Evolutionary conservation across 2,797 vertebrate genomes (phyloP), one percentile per base, ranked within the genome.

Genomic region (Nannoperca obscura): DNA sequence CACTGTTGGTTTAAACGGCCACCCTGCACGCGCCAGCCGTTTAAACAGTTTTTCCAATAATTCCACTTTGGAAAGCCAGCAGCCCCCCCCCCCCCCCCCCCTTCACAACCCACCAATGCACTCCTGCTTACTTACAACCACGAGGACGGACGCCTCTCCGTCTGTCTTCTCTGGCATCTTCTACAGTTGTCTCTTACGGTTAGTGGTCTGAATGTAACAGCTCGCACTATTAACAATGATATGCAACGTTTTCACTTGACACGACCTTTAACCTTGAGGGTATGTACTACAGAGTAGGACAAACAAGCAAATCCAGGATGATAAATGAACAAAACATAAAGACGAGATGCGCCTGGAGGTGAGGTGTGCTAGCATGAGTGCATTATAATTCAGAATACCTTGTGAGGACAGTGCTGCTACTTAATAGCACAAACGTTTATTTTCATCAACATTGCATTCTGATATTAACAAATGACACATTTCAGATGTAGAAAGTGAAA

Each of bases 1-100:
- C 95, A 0, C 76, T 95, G 83, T 92, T 94, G 3, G 73, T 77
- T 32, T 96, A 88, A 92, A 50, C 7, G 62, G 63, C 76, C 10
- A 0, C 0, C 50, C 73, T 80, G 70, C 83, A 88, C 85, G 79
- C 5, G 40, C 69, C 84, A 44, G 30, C 79, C 50, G 57, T 22
- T 85, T 87, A 86, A 75, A 73, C 81, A 81, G 60, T 64, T 40
- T 59, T 73, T 61, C 71, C 54, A 60, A 53, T 74, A 38, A 76
- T 81, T 89, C 81, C 74, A 44, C 38, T 74, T 67, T 55, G 58
- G 71, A 80, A 38, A 19, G 88, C 77, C 87, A 83, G 72, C 67
- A 75, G 60, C 36, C 7, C 36, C 55, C 30, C 19, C 5, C 2
- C 5, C 32, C 6, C 32, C 32, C 32, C 9, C 4, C 17, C 20